A percentile compares a stretch with the other conserved stretches of the same genome.
These are phyloP conservation scores for Nannoperca australis DNA, from an alignment of 2,797 vertebrate species.

Conservation along the genomic window DNA sequence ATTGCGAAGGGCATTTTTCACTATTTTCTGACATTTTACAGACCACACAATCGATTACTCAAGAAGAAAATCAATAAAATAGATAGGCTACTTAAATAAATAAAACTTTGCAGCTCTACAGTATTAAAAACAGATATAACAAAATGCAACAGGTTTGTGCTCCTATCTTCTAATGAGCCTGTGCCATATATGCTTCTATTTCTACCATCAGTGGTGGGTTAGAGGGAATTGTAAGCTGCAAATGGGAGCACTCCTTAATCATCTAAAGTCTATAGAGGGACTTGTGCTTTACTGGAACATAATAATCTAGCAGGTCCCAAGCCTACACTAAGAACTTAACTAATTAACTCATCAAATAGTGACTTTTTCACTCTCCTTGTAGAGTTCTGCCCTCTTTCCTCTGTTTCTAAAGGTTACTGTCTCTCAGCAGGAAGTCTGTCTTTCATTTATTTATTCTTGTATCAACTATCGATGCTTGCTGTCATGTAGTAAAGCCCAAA, in stretches of 20 bases:
- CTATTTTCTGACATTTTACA: neutral
- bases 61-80: neutral
- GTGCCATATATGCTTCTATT: constrained; percentile 49
- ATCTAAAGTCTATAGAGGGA: constrained; percentile 61
- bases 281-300: constrained; percentile 36
- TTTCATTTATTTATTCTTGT: neutral
- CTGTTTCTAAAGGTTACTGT: constrained; percentile 44
- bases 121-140: neutral
- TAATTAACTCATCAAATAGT: constrained; percentile 47
- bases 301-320: constrained; percentile 53
- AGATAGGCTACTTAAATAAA: neutral
- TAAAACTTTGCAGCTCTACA: constrained; percentile 6
- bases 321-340: constrained; percentile 23
- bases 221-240: constrained; percentile 46
- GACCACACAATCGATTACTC: neutral
- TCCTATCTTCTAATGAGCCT: constrained; percentile 18
- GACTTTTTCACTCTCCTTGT: constrained; percentile 26
- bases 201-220: constrained; percentile 24
- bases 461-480: constrained; percentile 15
- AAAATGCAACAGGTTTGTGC: constrained; percentile 8
- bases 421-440: constrained; percentile 30
- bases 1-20: neutral
- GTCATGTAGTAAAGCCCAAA: constrained; percentile 3
- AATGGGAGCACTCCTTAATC: constrained; percentile 63
- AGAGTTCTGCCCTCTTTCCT: constrained; percentile 28